Evolutionary conservation across 2,888 invertebrate genomes (phyloP), one percentile per base, ranked within the genome.

Genomic region (Ferrisia virgata): DNA sequence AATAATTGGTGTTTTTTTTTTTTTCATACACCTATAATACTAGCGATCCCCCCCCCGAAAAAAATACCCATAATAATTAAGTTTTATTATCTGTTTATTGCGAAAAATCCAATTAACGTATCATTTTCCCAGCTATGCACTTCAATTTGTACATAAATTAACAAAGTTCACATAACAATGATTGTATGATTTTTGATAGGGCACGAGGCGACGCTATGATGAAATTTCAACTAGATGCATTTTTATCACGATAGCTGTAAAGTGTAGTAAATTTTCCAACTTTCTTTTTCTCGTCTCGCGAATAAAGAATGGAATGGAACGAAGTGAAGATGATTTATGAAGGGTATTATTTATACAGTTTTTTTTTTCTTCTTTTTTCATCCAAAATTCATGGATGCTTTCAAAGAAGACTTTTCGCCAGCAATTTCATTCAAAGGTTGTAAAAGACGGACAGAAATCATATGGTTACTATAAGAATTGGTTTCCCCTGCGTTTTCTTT

Each of bases 341-440:
- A 64, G 64, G 64, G 64, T 64, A 64, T 64, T 64, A 64, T 64
- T 64, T 64, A 64, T 28, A 64, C 18, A 22, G 22, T 53, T n/a
- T 47, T 43, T n/a, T 47, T 13, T 53, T n/a, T n/a, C n/a, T n/a
- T 39, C 39, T 39, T 39, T 28, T 64, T 64, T 64, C 64, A 64
- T 64, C 64, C 64, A 64, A 64, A 64, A 64, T 64, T 64, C 64
- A 64, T 64, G 64, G 64, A 64, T 28, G 64, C 64, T 64, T 64
- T 31, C 64, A 58, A 58, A 58, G 25, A 58, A 58, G 64, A 64
- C 28, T 64, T 64, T 64, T 64, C 28, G 25, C 28, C n/a, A 4
- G 28, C 4, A 64, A 28, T 64, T 28, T 28, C 64, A 28, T 64
- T 64, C 64, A 64, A 64, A 64, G 28, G 64, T 64, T 64, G 64